Percentiles rank a stretch among this genome's conserved stretches.
phyloP scores from a whole-genome alignment of 2,797 vertebrate genomes.

The Yasuhikotakia modesta region DNA sequence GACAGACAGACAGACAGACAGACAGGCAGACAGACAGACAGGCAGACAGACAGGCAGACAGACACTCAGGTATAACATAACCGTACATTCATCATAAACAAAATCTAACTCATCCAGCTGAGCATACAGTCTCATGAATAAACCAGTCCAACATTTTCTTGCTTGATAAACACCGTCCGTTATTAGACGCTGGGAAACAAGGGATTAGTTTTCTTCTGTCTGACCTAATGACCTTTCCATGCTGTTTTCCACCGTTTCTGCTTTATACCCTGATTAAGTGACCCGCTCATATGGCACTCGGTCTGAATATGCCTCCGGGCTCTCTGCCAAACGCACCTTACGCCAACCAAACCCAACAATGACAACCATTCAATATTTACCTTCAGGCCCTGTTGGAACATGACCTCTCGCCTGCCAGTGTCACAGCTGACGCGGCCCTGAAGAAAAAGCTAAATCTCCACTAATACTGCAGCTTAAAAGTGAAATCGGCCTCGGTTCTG shows the following conservation, averaged over 20 bases:
- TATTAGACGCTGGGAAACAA: constrained; percentile 10
- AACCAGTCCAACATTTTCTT: constrained; percentile 20
- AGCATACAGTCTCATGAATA: constrained; percentile 12
- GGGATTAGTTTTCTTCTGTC: constrained; percentile 25
- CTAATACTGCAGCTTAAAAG: constrained; percentile 41
- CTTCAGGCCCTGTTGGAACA: constrained; percentile 32
- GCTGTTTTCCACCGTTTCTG: constrained; percentile 17
- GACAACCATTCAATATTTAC: constrained; percentile 53
- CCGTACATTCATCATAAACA: not conserved
- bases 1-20: too few relatives aligned
- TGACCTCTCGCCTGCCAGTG: constrained; percentile 40
- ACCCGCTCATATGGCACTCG: constrained; percentile 4
- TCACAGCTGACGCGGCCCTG: constrained; percentile 16
- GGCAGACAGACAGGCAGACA: too few relatives aligned
- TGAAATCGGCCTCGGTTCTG: constrained; percentile 24
- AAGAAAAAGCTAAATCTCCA: constrained; percentile 42
- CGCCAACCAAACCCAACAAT: constrained; percentile 39
- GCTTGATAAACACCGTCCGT: constrained; percentile 18
- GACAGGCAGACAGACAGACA: too few relatives aligned
- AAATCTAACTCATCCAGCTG: constrained; percentile 5
- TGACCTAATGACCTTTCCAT: constrained; percentile 40
- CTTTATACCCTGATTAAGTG: constrained; percentile 44
- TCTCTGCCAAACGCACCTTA: constrained; percentile 18
- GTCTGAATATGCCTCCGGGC: constrained; percentile 43
- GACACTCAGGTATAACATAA: not conserved